A percentile compares a stretch with the other conserved stretches of the same genome.
Conservation (phyloP, 1,140 invertebrate genomes). For the Drosophila mauritiana region DNA sequence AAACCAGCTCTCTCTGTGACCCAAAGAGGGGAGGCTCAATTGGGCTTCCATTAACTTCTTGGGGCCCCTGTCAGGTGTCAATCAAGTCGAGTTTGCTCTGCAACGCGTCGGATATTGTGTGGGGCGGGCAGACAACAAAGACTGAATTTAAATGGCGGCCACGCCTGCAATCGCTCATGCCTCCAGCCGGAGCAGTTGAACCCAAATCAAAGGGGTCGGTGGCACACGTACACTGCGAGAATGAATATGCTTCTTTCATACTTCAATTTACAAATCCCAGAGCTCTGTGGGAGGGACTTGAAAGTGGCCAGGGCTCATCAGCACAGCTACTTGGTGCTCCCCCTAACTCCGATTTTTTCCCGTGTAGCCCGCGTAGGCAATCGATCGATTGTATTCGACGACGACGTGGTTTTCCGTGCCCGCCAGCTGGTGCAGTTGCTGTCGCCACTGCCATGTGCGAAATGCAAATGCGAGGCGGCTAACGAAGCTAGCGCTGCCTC, state of each 20-base stretch:
- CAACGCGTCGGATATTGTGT: slow-evolving; percentile 39
- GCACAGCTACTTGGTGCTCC: no score
- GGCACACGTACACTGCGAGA: slow-evolving; percentile 44
- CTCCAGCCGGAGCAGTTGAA: slow-evolving; percentile 19
- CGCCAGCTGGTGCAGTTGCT: slow-evolving; percentile 19
- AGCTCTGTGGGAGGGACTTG: no score
- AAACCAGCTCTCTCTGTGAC: slow-evolving; percentile 55
- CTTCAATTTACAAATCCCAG: no score
- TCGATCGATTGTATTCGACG: slow-evolving; percentile 40
- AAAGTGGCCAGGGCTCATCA: no score
- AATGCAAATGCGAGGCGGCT: slow-evolving; percentile 72
- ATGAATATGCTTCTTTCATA: not conserved
- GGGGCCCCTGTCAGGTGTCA: slow-evolving; percentile 58
- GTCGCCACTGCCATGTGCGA: slow-evolving; percentile 61
- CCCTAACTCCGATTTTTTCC: not conserved
- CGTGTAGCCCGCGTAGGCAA: slow-evolving; percentile 21
- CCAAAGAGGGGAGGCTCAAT: not conserved
- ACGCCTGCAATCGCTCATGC: slow-evolving; percentile 15
- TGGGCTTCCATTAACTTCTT: slow-evolving; percentile 23
- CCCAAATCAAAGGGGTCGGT: slow-evolving; percentile 10
- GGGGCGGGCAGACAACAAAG: slow-evolving; percentile 46
- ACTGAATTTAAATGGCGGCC: slow-evolving; percentile 49
- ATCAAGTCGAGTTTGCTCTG: slow-evolving; percentile 44
- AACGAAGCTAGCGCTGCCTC: slow-evolving; percentile 45
- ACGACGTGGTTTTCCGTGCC: slow-evolving; percentile 33